phyloP scores from a whole-genome alignment of 1,140 invertebrate genomes.

The Theocolax elegans region DNA sequence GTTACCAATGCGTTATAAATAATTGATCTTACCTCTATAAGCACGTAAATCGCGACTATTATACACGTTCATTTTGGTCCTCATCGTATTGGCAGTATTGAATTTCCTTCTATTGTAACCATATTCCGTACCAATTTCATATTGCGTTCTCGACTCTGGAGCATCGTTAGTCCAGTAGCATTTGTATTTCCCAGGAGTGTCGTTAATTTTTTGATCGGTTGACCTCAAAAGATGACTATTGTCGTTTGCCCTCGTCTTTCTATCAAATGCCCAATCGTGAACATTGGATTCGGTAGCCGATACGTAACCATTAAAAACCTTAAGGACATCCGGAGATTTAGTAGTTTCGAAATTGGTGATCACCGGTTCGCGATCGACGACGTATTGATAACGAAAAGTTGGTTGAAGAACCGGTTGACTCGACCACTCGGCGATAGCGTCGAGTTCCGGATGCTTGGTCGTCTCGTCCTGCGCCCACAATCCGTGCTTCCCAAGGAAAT shows the following conservation, averaged over 20 bases:
- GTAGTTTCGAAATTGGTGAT: not conserved
- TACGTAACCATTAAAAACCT: constrained; percentile 1
- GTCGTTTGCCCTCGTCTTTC: constrained; percentile 1
- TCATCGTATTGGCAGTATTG: no score
- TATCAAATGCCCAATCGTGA: not conserved
- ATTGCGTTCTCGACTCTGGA: not conserved
- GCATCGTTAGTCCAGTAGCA: constrained; percentile 46
- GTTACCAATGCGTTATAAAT: no score
- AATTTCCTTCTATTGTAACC: no score
- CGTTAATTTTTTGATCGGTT: not conserved
- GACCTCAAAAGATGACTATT: not conserved
- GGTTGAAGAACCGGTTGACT: constrained; percentile 22
- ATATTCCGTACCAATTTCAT: not conserved
- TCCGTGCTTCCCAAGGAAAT: constrained; percentile 42
- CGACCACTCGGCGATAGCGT: constrained; percentile 5
- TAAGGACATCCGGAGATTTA: not conserved
- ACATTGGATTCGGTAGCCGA: not conserved
- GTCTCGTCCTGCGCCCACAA: constrained; percentile 39
- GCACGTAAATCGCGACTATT: no score
- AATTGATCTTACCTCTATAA: no score
- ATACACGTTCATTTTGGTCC: no score
- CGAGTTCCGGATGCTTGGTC: constrained; percentile 21
- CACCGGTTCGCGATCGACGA: not conserved
- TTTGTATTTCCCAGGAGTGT: constrained; percentile 39
- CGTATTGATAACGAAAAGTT: constrained; percentile 29